These are phyloP conservation scores for Malurus alboscapulatus DNA, from an alignment of 2,113 vertebrate species.

Conservation along the genomic window DNA sequence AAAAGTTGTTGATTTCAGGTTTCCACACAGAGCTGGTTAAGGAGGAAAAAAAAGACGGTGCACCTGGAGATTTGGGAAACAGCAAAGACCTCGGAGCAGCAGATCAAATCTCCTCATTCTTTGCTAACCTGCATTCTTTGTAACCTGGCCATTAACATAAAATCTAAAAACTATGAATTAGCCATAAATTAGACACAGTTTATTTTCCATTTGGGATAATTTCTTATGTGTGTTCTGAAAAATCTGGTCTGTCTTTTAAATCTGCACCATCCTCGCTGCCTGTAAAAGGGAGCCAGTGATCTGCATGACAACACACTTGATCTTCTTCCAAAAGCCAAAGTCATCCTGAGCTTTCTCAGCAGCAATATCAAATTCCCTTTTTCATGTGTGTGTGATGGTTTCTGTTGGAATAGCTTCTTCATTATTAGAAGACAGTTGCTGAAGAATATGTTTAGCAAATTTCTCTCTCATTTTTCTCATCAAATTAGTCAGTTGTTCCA, in stretches of 20 bases:
- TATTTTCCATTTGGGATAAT: background rate
- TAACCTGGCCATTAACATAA: background rate
- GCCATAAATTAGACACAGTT: background rate
- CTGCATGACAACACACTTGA: background rate
- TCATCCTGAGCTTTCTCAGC: background rate
- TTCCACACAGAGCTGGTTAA: background rate
- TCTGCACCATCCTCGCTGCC: background rate
- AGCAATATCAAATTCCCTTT: background rate
- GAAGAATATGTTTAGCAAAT: background rate
- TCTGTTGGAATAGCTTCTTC: background rate
- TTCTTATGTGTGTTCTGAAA: background rate
- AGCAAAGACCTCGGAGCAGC: background rate
- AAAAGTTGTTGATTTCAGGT: background rate
- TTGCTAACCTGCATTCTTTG: background rate
- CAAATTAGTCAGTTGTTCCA: constrained; percentile 18
- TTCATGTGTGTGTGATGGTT: background rate
- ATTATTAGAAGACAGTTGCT: background rate
- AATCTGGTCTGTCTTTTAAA: background rate
- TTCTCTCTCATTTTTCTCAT: constrained; percentile 5
- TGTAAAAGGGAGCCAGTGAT: background rate
- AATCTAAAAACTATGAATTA: background rate
- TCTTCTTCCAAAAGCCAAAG: background rate
- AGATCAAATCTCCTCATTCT: background rate
- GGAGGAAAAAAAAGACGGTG: background rate
- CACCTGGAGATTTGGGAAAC: background rate